Conservation (phyloP, 2,113 vertebrate species). For the Sturnira hondurensis region DNA sequence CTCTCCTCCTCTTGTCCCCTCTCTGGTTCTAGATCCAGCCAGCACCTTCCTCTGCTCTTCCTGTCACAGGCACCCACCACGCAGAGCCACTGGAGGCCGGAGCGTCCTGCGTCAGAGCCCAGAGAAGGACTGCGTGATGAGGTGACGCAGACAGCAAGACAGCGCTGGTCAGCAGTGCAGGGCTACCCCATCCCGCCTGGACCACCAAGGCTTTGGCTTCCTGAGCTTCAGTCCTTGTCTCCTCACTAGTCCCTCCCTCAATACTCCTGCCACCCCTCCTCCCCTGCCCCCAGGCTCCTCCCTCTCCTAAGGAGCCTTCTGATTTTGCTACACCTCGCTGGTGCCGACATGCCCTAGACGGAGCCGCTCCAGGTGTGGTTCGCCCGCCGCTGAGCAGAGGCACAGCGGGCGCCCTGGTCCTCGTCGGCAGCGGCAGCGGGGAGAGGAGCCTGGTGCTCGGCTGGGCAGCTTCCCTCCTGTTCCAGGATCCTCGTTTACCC, state of each 20-base stretch:
- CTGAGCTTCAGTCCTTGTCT: not conserved
- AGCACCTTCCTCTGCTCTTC: not conserved
- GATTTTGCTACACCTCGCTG: not conserved
- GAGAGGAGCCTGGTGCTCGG: not conserved
- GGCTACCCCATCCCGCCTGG: not conserved
- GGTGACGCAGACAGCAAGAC: rapidly evolving
- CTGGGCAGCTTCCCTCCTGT: not conserved
- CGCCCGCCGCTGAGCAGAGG: not conserved
- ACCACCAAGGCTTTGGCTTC: not conserved
- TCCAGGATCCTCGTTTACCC: not conserved
- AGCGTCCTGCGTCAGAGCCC: not conserved
- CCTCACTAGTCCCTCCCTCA: not conserved
- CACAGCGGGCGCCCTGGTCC: not conserved
- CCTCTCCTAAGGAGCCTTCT: not conserved
- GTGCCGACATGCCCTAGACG: not conserved
- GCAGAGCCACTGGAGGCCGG: not conserved
- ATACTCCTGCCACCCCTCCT: not conserved
- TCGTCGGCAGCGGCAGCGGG: not conserved
- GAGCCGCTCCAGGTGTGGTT: not conserved
- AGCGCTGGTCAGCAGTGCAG: rapidly evolving
- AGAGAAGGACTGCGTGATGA: not conserved
- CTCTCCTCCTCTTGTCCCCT: not conserved
- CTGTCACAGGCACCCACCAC: not conserved
- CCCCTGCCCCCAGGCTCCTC: not conserved
- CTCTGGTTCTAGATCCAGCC: not conserved